A percentile compares a stretch with the other conserved stretches of the same genome.
These are phyloP conservation scores for Delphinus delphis DNA, from an alignment of 2,113 vertebrate genomes.

Conservation along the genomic window DNA sequence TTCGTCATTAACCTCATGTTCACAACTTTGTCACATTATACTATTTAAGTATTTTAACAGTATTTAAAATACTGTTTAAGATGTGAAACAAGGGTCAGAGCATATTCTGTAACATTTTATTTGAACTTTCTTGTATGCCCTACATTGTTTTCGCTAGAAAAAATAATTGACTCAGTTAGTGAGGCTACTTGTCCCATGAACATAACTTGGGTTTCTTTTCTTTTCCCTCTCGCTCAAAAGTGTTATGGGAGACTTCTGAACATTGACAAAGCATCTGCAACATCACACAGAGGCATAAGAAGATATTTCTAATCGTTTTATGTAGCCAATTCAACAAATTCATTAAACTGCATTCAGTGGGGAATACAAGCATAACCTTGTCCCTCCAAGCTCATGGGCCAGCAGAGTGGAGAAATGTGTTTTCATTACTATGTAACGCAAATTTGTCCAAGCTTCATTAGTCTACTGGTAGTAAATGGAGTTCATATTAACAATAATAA, in stretches of 20 bases:
- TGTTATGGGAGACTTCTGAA: not conserved
- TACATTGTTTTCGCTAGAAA: not conserved
- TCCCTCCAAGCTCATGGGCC: not conserved
- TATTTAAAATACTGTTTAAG: not conserved
- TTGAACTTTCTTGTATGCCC: not conserved
- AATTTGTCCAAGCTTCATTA: not conserved
- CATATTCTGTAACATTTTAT: not conserved
- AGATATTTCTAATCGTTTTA: not conserved
- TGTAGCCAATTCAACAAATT: not conserved
- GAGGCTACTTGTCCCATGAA: not conserved
- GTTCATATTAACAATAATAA: not conserved
- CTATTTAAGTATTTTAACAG: not conserved
- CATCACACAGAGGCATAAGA: not conserved
- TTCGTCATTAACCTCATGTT: not conserved
- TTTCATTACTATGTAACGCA: not conserved
- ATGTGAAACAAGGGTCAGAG: not conserved
- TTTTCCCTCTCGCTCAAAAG: not conserved
- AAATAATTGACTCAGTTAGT: not conserved
- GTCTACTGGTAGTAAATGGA: not conserved
- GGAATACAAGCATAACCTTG: not conserved
- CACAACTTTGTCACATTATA: not conserved
- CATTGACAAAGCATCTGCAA: not conserved
- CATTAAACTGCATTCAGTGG: not conserved
- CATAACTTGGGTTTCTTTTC: not conserved
- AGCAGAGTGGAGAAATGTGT: not conserved